Percentiles rank a stretch among this genome's conserved stretches.
Evolutionary conservation across 2,797 vertebrate species (phyloP).

Genomic region (Lithobates pipiens): DNA sequence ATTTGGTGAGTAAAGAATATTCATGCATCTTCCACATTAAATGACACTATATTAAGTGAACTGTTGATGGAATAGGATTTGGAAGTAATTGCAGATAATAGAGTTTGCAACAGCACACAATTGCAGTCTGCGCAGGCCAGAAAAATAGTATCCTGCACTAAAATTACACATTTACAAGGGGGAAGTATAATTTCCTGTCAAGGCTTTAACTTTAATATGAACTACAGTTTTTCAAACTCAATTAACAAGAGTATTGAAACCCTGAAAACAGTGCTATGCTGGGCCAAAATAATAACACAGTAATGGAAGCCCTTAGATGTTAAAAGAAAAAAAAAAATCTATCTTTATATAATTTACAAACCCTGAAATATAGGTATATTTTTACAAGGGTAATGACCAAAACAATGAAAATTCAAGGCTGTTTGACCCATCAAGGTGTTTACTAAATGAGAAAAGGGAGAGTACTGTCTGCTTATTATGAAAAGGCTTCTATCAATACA

Average conservation of each 20-base stretch:
- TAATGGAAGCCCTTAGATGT: slow-evolving; percentile 5
- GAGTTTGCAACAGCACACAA: slow-evolving; percentile 40
- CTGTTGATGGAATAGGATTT: slow-evolving; percentile 45
- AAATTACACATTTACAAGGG: slow-evolving; percentile 31
- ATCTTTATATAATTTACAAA: not conserved
- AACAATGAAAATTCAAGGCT: not conserved
- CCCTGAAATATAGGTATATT: not conserved
- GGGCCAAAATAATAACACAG: slow-evolving; percentile 19
- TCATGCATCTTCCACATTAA: slow-evolving; percentile 34
- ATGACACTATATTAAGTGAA: slow-evolving; percentile 39
- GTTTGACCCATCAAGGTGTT: too few relatives aligned
- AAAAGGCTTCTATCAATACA: too few relatives aligned
- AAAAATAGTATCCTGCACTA: slow-evolving; percentile 24
- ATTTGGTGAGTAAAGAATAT: slow-evolving; percentile 26
- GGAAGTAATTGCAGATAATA: slow-evolving; percentile 45
- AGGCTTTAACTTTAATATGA: slow-evolving; percentile 20
- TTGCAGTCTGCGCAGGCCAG: slow-evolving; percentile 20
- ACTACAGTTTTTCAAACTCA: not conserved
- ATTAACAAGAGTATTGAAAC: slow-evolving; percentile 27
- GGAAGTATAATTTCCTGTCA: slow-evolving; percentile 41
- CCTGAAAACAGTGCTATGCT: not conserved
- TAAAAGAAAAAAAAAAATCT: not conserved
- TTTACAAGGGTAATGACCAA: not conserved
- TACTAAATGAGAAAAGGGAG: too few relatives aligned
- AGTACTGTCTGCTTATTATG: too few relatives aligned